Evolutionary conservation across 2,113 vertebrate species (phyloP), one percentile per base, ranked within the genome.

Genomic region (Eulemur rufifrons): DNA sequence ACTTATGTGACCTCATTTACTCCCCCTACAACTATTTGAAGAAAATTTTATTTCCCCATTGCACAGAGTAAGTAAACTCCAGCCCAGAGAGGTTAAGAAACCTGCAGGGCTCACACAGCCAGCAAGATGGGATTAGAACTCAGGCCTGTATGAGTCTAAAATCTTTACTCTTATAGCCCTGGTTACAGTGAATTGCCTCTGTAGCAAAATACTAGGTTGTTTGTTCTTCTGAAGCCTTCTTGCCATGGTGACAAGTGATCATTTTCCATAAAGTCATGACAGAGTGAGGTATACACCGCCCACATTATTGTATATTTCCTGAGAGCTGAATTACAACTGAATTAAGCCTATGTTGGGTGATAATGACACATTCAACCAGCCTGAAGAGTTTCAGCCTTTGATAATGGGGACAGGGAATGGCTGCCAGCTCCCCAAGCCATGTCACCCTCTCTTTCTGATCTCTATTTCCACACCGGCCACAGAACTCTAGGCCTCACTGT

Each of bases 241-340:
- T 92, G 76, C 96, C 95, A 86, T 50, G 83, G 94, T 97, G 98
- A 98, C 95, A 97, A 97, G 97, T 97, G 96, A 97, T 97, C 94
- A 77, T 93, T 98, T 98, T 98, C 93, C 83, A 87, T 91, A 83
- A 97, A 98, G 92, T 95, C 96, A 74, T 93, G 98, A 97, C 95
- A 96, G 4, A 47, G 81, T 54, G 94, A 98, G 86, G 90, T 89
- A 71, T 95, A 91, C 6, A 85, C 95, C 86, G 42, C 98, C 97
- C 94, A 97, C 95, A 59, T 95, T 95, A 96, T 96, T 97, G 97
- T 94, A 63, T 98, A 96, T 97, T 98, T 97, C 95, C 94, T 68
- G 95, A 97, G 97, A 98, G 95, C 96, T 90, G 95, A 98, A 97
- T 98, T 97, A 95, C 42, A 54, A 86, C 54, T 73, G 90, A 98